Conservation (phyloP, 2,888 invertebrate species). For the Phortica magna region DNA sequence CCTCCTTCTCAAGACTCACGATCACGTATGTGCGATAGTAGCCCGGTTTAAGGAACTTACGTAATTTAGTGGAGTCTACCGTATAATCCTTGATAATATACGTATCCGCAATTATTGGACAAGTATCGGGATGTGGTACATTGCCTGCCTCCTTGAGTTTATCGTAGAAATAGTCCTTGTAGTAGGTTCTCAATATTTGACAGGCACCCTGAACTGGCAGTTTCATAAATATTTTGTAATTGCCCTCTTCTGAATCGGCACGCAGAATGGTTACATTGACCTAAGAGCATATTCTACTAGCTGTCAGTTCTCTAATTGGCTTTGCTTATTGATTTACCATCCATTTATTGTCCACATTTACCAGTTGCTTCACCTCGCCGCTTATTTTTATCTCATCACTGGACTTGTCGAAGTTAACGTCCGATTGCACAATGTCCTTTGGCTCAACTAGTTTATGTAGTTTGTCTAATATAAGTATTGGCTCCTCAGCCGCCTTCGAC, state of each 20-base stretch:
- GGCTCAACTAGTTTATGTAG: conserved; percentile 46
- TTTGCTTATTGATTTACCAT: conserved; percentile 50
- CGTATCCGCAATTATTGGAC: conserved; percentile 59
- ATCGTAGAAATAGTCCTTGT: conserved; percentile 66
- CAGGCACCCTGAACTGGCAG: conserved; percentile 56
- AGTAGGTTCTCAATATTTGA: conserved; percentile 55
- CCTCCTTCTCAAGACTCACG: conserved; percentile 46
- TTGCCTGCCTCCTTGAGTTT: conserved; percentile 65
- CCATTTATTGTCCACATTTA: conserved; percentile 66
- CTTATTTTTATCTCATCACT: conserved; percentile 54
- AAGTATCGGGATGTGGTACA: conserved; percentile 67
- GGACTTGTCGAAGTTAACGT: conserved; percentile 52
- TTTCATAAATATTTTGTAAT: conserved; percentile 44
- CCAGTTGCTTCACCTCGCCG: conserved; percentile 58
- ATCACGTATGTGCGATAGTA: conserved; percentile 51
- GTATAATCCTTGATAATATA: conserved; percentile 64
- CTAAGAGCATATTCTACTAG: conserved; percentile 43
- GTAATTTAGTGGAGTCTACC: conserved; percentile 52
- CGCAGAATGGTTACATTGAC: conserved; percentile 49
- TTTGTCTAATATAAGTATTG: conserved; percentile 31
- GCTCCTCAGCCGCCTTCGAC: not conserved
- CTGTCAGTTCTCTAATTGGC: not conserved
- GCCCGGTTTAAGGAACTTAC: conserved; percentile 56
- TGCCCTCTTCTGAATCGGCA: conserved; percentile 44
- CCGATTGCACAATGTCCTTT: conserved; percentile 50